Evolutionary conservation across 1,140 invertebrate genomes (phyloP).

Genomic region (Belonocnema kinseyi): DNA sequence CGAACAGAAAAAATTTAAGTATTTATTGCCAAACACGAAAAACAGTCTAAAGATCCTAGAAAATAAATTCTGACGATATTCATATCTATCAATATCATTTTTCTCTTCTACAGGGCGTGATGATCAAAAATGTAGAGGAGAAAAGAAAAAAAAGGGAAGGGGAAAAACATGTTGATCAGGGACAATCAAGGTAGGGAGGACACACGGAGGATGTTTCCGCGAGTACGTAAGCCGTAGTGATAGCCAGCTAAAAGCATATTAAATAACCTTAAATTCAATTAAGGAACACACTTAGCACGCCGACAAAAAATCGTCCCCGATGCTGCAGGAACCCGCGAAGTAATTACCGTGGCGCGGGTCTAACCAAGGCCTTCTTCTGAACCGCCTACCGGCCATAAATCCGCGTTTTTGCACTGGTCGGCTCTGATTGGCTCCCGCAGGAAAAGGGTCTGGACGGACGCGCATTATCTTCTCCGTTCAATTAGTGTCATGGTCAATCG

Average conservation of each 20-base stretch:
- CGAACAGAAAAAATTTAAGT: no score
- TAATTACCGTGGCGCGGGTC: constrained; percentile 64
- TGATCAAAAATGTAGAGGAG: background rate
- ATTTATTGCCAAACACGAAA: no score
- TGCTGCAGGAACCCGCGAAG: constrained; percentile 61
- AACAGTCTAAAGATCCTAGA: no score
- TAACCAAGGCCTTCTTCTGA: constrained; percentile 44
- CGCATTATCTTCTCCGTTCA: constrained; percentile 52
- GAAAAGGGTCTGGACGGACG: constrained; percentile 48
- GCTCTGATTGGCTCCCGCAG: constrained; percentile 62
- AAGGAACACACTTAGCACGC: constrained; percentile 64
- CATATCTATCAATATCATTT: background rate
- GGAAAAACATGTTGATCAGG: background rate
- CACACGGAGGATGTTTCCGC: constrained; percentile 2
- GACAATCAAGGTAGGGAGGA: constrained; percentile 1
- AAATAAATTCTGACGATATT: no score
- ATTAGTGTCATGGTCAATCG: constrained; percentile 58
- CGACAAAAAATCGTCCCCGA: constrained; percentile 60
- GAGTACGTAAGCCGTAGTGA: constrained; percentile 36
- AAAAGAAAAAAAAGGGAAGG: background rate
- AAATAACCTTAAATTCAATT: constrained; percentile 75
- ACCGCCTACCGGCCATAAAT: constrained; percentile 69
- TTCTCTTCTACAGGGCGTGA: background rate
- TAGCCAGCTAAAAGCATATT: constrained; percentile 66
- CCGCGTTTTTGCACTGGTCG: constrained; percentile 58